Percentiles rank a stretch among this genome's conserved stretches.
Conservation (phyloP, 2,113 vertebrate species). For the Myxocyprinus asiaticus region DNA sequence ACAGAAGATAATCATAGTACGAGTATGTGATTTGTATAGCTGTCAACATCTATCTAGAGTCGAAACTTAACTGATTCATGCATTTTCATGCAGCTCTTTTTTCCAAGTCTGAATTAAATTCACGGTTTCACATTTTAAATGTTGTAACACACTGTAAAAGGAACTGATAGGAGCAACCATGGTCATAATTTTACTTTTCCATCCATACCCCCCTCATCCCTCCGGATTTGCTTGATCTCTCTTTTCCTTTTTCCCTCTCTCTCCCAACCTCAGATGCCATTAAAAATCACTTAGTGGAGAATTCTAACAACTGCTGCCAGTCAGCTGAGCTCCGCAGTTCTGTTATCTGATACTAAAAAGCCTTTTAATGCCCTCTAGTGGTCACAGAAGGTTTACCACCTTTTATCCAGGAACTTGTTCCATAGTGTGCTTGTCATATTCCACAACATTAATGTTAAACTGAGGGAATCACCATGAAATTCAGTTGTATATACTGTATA, state of each 20-base stretch:
- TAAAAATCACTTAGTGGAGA: constrained; percentile 40
- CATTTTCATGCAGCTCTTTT: background rate
- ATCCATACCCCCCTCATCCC: background rate
- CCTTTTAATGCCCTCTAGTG: constrained; percentile 25
- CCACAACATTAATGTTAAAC: too few relatives aligned
- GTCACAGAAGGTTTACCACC: background rate
- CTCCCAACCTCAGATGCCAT: constrained; percentile 13
- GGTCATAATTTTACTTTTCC: constrained; percentile 17
- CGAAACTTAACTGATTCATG: background rate
- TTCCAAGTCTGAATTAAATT: too few relatives aligned
- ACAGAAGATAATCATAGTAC: too few relatives aligned
- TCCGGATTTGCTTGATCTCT: background rate
- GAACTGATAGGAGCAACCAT: background rate
- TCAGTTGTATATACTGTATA: too few relatives aligned
- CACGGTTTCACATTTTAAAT: too few relatives aligned
- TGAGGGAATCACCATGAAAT: too few relatives aligned
- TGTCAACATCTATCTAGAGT: too few relatives aligned
- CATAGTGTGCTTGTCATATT: too few relatives aligned
- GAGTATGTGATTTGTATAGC: too few relatives aligned
- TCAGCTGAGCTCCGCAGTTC: background rate
- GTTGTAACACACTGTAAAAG: background rate
- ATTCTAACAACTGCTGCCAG: background rate
- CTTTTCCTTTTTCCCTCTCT: background rate
- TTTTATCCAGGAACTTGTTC: too few relatives aligned
- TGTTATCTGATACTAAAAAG: background rate